Percentiles rank a stretch among this genome's conserved stretches.
Conservation (phyloP, 2,113 vertebrate species). For the Chamaea fasciata region DNA sequence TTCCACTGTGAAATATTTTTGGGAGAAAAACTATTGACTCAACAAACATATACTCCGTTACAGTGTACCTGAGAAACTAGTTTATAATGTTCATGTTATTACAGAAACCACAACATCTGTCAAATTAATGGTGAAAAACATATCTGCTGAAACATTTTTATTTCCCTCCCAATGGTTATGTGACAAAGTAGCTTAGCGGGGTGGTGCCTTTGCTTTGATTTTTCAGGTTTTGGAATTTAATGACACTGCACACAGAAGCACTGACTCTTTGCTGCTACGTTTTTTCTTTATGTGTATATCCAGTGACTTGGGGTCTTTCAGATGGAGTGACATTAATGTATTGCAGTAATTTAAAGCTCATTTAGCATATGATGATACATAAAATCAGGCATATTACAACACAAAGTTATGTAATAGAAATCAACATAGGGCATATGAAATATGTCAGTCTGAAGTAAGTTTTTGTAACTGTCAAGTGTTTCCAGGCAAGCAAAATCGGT, state of each 20-base stretch:
- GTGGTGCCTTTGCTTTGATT: neutral
- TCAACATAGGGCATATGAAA: neutral
- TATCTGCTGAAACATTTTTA: fast-evolving
- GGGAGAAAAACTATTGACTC: neutral
- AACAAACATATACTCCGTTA: neutral
- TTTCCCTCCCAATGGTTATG: neutral
- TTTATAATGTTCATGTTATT: neutral
- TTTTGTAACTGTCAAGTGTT: neutral
- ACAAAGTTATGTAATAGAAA: fast-evolving
- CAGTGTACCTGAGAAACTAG: neutral
- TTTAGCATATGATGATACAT: neutral
- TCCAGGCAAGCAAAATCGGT: neutral
- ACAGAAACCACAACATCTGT: neutral
- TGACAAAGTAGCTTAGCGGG: neutral
- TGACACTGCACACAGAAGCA: neutral
- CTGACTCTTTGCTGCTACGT: neutral
- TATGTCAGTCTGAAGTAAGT: neutral
- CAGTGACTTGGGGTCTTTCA: neutral
- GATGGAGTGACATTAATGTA: neutral
- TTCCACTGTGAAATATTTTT: neutral
- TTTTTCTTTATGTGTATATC: neutral
- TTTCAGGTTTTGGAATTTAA: neutral
- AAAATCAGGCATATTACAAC: neutral
- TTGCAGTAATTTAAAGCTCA: neutral
- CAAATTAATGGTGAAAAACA: neutral